Percentiles rank a stretch among this genome's conserved stretches.
These are phyloP conservation scores for Clarias pachynema DNA, from an alignment of 2,797 vertebrate species.

Conservation along the genomic window DNA sequence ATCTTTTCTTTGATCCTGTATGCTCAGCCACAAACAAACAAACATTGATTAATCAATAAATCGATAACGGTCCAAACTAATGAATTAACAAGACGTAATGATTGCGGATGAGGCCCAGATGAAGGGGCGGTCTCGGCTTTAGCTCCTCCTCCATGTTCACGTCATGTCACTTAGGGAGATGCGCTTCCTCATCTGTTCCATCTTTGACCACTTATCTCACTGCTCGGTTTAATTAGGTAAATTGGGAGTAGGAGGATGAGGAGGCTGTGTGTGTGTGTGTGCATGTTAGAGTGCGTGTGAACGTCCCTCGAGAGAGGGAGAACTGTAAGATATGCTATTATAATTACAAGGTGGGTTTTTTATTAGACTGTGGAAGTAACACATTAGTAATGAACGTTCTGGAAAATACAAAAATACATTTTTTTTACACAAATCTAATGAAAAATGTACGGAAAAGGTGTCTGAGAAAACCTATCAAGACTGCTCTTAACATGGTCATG, in stretches of 20 bases:
- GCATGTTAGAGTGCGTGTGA: too few species aligned
- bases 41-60: neutral
- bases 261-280: neutral
- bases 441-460: too few species aligned
- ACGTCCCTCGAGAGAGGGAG: too few species aligned
- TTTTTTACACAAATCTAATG: too few species aligned
- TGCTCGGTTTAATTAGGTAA: slow-evolving; percentile 2
- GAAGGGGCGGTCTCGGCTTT: neutral
- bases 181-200: slow-evolving; percentile 3
- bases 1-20: neutral
- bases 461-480: too few species aligned
- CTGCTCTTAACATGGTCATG: too few species aligned
- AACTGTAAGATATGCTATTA: too few species aligned
- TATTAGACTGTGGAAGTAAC: too few species aligned
- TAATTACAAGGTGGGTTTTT: too few species aligned
- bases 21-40: neutral
- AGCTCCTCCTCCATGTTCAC: neutral
- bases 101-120: neutral
- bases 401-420: too few species aligned
- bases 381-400: too few species aligned
- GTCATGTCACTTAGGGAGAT: neutral
- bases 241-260: neutral
- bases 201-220: neutral
- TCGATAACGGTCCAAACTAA: neutral
- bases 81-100: neutral